Evolutionary conservation across 2,888 invertebrate species (phyloP), one percentile per base, ranked within the genome.

Genomic region (Cryptus armator): DNA sequence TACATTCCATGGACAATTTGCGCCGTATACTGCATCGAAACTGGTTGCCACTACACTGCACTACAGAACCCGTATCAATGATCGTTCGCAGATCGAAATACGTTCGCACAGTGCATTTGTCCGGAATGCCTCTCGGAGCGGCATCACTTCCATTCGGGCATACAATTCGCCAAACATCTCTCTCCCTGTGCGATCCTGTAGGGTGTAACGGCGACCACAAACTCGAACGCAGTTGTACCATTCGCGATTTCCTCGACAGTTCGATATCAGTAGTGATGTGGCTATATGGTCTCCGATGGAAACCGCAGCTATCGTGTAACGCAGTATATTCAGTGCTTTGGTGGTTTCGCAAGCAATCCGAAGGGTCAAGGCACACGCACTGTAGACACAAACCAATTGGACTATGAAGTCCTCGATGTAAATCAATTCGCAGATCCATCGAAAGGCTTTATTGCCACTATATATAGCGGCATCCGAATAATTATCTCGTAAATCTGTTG

Each of bases 231-330:
- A 19, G 24, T 56, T 56, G 56, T 19, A 19, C 56, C 24, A 56
- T 56, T 24, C 19, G 24, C 12, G 56, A 56, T 56, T 56, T 56
- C 56, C 56, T 10, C 56, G 56, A 56, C 56, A 56, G 19, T 19
- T 12, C 56, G 56, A 24, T 56, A 56, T 56, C 56, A 10, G 56
- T 56, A 56, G 10, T 24, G 56, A 24, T 24, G 24, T 19, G 56
- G 10, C 19, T 56, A 56, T 24, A 56, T 56, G 24, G 56, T 56
- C 24, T 19, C 10, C 10, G 19, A 56, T 56, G 56, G 56, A 56
- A 56, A 56, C 56, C 56, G 24, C 56, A 56, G 56, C 19, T 56
- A 56, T 56, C 56, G 56, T 19, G 56, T 56, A 56, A 56, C 24
- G 56, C 56, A 19, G 16, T 24, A 19, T 56, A 56, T 19, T 19